Percentiles rank a stretch among this genome's conserved stretches.
These are phyloP conservation scores for Yponomeuta sedellus DNA, from an alignment of 2,888 invertebrate species.

Conservation along the genomic window DNA sequence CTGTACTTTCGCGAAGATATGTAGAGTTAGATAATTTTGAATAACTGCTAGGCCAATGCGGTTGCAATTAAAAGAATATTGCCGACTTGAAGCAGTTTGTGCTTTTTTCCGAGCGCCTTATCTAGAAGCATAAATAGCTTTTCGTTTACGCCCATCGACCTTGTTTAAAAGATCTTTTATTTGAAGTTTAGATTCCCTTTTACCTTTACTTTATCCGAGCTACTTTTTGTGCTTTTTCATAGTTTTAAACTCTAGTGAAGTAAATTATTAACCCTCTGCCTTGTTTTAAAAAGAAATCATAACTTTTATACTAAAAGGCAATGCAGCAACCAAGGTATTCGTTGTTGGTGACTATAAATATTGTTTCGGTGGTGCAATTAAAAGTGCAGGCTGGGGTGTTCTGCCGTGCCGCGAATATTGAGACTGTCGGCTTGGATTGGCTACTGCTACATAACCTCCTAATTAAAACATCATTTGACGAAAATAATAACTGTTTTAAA, in stretches of 20 bases:
- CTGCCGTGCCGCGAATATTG: constrained; percentile 14
- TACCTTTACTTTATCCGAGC: neutral
- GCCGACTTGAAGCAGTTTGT: neutral
- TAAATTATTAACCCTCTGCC: neutral
- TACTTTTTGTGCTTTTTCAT: neutral
- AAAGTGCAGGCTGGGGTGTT: constrained; percentile 31
- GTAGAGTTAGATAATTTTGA: constrained; percentile 68
- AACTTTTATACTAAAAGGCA: neutral
- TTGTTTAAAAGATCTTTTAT: neutral
- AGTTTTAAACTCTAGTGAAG: neutral
- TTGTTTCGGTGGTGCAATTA: constrained; percentile 66
- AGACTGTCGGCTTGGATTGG: constrained; percentile 15
- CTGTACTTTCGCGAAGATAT: constrained; percentile 49
- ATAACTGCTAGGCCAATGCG: constrained; percentile 49
- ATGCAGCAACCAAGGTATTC: constrained; percentile 34
- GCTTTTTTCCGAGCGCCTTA: neutral
- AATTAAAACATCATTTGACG: too few species aligned
- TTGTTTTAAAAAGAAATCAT: neutral
- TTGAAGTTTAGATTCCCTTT: neutral
- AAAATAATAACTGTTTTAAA: too few species aligned
- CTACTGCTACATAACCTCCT: neutral
- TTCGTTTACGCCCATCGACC: neutral
- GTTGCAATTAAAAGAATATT: constrained; percentile 39
- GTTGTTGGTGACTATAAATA: constrained; percentile 49
- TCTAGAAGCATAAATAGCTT: neutral